phyloP scores from a whole-genome alignment of 1,140 invertebrate species.

The Lasaia peninsularis region DNA sequence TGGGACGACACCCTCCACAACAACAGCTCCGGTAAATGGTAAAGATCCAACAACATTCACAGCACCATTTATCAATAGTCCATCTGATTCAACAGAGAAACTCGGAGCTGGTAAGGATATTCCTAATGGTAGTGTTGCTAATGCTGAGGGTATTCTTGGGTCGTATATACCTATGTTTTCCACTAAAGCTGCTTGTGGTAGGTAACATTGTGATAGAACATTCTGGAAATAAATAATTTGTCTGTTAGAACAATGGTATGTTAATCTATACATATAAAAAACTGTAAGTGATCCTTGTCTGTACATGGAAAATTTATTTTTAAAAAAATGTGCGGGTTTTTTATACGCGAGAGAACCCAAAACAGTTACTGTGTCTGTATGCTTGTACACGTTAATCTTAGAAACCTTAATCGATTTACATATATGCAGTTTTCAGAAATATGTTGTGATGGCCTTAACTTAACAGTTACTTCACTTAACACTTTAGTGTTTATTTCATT shows the following conservation, averaged over 20 bases:
- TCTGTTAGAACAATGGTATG: neutral
- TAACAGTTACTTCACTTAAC: no score
- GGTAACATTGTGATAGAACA: neutral
- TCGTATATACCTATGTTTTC: neutral
- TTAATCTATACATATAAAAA: no score
- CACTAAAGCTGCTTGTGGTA: neutral
- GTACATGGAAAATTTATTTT: no score
- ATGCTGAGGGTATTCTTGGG: neutral
- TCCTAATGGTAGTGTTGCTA: neutral
- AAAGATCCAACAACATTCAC: conserved; percentile 35
- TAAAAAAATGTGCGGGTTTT: no score
- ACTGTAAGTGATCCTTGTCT: no score
- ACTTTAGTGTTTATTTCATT: no score
- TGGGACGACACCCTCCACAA: conserved; percentile 33
- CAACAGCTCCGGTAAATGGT: conserved; percentile 40
- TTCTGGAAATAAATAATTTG: conserved; percentile 11
- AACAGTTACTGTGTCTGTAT: no score
- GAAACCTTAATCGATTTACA: no score
- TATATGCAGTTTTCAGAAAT: no score
- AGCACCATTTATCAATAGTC: conserved; percentile 35
- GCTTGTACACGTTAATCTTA: no score
- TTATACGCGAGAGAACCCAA: no score
- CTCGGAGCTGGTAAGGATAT: conserved; percentile 27
- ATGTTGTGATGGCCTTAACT: no score
- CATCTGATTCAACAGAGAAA: conserved; percentile 32